These are phyloP conservation scores for Listrodromus nycthemerus DNA, from an alignment of 2,888 invertebrate species.

Conservation along the genomic window DNA sequence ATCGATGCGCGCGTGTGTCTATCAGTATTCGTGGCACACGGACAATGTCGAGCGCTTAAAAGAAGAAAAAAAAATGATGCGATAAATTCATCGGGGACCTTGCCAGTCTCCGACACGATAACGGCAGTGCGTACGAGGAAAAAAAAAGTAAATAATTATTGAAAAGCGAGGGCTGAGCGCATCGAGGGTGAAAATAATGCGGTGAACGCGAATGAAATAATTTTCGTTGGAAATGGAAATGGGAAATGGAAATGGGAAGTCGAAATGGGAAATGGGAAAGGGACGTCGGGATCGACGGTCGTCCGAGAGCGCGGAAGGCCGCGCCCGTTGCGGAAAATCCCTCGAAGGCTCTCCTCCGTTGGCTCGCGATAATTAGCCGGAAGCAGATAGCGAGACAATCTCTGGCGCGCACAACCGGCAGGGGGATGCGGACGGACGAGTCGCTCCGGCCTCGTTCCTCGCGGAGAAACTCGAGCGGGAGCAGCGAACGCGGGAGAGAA, in stretches of 20 bases:
- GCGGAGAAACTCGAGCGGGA: constrained; percentile 41
- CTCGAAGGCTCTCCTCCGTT: constrained; percentile 61
- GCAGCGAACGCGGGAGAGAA: constrained; percentile 20
- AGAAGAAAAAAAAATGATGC: background rate
- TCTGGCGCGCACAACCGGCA: constrained; percentile 78
- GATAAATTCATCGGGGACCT: too few species aligned
- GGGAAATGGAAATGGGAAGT: too few species aligned
- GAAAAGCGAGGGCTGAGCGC: too few species aligned
- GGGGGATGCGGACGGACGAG: constrained; percentile 63
- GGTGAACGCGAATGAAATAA: too few species aligned
- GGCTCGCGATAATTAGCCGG: constrained; percentile 78
- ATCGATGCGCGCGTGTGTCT: constrained; percentile 35
- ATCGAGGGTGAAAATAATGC: too few species aligned
- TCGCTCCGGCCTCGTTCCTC: constrained; percentile 77
- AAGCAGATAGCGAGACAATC: constrained; percentile 82
- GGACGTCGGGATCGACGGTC: background rate
- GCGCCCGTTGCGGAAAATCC: constrained; percentile 53
- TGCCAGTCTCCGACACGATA: too few species aligned
- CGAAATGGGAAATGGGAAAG: too few species aligned
- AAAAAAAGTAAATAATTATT: too few species aligned
- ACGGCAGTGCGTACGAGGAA: too few species aligned
- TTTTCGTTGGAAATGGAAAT: too few species aligned
- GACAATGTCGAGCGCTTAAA: background rate
- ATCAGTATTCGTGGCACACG: background rate
- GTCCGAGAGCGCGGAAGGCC: too few species aligned